Evolutionary conservation across 2,113 vertebrate species (phyloP).

Genomic region (Pheucticus melanocephalus): DNA sequence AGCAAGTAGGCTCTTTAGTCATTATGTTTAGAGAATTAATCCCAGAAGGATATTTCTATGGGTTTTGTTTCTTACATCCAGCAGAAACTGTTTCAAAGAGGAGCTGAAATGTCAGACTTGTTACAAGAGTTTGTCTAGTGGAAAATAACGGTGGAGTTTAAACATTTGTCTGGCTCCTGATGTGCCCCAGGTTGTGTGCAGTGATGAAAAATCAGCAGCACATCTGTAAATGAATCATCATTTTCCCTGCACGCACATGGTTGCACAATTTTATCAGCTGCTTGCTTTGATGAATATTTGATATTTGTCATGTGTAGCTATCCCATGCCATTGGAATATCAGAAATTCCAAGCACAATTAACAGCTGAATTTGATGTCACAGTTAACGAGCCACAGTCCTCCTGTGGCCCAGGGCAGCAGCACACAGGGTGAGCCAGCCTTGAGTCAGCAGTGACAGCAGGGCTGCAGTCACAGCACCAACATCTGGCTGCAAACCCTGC

Average conservation of each 20-base stretch:
- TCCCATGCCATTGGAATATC: background rate
- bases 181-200: background rate
- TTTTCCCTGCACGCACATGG: background rate
- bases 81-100: background rate
- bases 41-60: background rate
- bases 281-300: background rate
- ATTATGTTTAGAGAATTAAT: background rate
- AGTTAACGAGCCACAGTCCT: background rate
- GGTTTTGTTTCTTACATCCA: background rate
- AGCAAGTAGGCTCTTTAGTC: background rate
- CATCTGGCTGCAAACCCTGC: background rate
- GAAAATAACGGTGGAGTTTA: background rate
- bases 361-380: background rate
- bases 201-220: background rate
- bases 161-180: background rate
- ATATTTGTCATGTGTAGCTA: background rate
- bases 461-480: background rate
- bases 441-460: rapidly evolving
- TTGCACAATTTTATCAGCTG: background rate
- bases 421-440: background rate
- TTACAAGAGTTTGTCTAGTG: background rate
- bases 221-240: constrained; percentile 25
- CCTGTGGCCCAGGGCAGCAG: background rate
- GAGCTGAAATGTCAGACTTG: background rate
- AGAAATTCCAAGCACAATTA: background rate